These are phyloP conservation scores for Leptonema lineaticorne DNA, from an alignment of 1,140 invertebrate species.

Conservation along the genomic window DNA sequence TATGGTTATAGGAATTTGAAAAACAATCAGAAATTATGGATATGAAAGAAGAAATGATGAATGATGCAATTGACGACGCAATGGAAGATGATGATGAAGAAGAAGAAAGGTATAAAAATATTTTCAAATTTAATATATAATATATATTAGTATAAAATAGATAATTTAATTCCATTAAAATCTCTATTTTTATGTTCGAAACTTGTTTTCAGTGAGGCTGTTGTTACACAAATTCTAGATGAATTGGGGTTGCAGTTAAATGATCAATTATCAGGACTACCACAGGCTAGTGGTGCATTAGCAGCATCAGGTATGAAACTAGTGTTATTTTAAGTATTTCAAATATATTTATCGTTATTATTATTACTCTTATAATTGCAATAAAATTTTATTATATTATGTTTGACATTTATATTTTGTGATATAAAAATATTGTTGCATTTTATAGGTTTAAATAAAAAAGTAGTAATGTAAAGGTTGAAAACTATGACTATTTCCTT, in stretches of 20 bases:
- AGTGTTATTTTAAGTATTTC: not conserved
- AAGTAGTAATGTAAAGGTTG: too few relatives aligned
- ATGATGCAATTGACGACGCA: conserved; percentile 98
- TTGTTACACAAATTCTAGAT: conserved; percentile 92
- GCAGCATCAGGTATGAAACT: conserved; percentile 53
- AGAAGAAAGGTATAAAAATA: conserved; percentile 81
- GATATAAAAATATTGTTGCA: too few relatives aligned
- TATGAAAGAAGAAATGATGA: conserved; percentile 99
- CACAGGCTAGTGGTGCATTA: conserved; percentile 69
- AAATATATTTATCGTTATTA: too few relatives aligned
- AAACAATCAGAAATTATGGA: conserved; percentile 99
- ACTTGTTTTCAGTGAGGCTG: conserved; percentile 69
- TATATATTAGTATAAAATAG: not conserved
- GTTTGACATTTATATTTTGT: too few relatives aligned
- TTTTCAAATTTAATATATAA: not conserved
- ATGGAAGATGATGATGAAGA: conserved; percentile 98
- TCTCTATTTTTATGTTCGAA: conserved; percentile 7
- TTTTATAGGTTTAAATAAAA: too few relatives aligned
- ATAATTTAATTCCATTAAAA: conserved; percentile 11
- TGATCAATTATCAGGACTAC: conserved; percentile 84
- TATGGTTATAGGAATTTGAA: conserved; percentile 92
- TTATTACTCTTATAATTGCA: not conserved
- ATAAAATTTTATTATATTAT: too few relatives aligned
- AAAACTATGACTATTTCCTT: too few relatives aligned
- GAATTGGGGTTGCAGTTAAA: conserved; percentile 94